Conservation (phyloP, 2,888 invertebrate species). For the Erebia palarica region DNA sequence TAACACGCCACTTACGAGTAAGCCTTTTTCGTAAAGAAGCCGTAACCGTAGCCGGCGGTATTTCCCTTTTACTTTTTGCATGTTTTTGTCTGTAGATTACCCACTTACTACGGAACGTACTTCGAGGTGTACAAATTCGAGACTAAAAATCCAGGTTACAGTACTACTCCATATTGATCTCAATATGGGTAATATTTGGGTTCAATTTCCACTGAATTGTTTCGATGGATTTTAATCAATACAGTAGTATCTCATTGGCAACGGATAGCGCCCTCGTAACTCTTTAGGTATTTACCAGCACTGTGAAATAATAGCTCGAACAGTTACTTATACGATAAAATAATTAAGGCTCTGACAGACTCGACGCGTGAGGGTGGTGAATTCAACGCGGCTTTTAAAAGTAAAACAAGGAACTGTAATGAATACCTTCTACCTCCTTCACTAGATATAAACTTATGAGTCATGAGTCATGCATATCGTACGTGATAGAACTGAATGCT, state of each 20-base stretch:
- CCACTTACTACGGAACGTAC: conserved; percentile 1
- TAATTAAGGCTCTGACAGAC: conserved; percentile 26
- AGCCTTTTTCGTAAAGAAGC: not conserved
- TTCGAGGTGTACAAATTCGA: conserved; percentile 19
- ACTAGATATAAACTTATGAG: too few species aligned
- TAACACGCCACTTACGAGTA: not conserved
- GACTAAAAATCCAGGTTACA: not conserved
- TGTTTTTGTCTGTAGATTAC: conserved; percentile 19
- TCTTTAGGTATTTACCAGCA: conserved; percentile 28
- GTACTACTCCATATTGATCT: not conserved
- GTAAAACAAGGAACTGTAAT: too few species aligned
- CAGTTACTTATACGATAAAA: conserved; percentile 47
- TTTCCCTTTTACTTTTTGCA: conserved; percentile 19
- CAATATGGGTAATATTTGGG: not conserved
- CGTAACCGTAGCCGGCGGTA: not conserved
- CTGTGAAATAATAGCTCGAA: conserved; percentile 40
- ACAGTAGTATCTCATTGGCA: conserved; percentile 25
- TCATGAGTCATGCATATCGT: too few species aligned
- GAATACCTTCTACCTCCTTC: too few species aligned
- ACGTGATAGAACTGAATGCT: too few species aligned
- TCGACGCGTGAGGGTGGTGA: too few species aligned
- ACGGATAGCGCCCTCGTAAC: conserved; percentile 25
- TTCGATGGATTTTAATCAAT: conserved; percentile 21
- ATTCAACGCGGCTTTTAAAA: too few species aligned
- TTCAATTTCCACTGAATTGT: conserved; percentile 8